Conservation (phyloP, 2,113 vertebrate genomes). For the Piprites chloris region DNA sequence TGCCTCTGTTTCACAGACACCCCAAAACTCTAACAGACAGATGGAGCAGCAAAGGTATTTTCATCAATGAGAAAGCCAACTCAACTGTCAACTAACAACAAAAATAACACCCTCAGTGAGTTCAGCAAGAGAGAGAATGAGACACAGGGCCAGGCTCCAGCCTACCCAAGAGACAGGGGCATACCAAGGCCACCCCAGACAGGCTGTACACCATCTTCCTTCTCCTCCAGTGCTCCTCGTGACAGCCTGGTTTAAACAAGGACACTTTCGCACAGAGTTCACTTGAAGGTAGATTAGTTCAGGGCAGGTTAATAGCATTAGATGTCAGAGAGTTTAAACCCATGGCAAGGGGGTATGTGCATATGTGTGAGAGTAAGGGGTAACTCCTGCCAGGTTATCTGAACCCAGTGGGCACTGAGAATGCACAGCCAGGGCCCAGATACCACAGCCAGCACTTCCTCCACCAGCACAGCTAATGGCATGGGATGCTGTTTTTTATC, state of each 20-base stretch:
- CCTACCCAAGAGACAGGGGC: neutral
- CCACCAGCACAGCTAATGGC: neutral
- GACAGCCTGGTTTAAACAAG: neutral
- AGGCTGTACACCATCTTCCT: neutral
- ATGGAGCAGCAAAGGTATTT: neutral
- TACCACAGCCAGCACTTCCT: neutral
- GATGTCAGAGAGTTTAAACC: neutral
- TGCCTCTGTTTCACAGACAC: neutral
- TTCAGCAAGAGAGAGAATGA: neutral
- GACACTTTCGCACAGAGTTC: neutral
- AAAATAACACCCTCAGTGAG: neutral
- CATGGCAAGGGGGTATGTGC: neutral
- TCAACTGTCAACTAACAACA: neutral
- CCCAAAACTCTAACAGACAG: neutral
- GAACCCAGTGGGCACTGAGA: neutral
- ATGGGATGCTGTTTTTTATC: neutral
- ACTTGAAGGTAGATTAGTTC: neutral
- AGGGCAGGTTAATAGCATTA: neutral
- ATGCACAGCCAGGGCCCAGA: neutral
- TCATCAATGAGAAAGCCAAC: neutral
- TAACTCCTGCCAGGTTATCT: neutral
- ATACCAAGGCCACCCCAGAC: neutral
- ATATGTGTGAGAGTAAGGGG: neutral
- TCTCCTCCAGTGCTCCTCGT: neutral
- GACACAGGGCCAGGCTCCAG: neutral